A percentile compares a stretch with the other conserved stretches of the same genome.
Conservation (phyloP, 2,113 vertebrate species). For the Spilogale gracilis region DNA sequence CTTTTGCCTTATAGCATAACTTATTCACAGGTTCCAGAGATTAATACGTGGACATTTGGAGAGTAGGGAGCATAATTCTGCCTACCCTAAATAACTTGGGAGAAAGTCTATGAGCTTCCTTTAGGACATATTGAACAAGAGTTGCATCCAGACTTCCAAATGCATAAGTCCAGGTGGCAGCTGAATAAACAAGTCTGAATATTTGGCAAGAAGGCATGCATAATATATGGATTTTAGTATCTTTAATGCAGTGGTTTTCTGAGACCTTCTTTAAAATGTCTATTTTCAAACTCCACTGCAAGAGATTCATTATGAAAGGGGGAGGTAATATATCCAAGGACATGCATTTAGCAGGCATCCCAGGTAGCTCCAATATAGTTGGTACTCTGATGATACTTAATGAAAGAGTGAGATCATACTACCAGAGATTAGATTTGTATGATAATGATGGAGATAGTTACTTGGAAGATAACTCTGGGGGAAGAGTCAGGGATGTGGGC, state of each 20-base stretch:
- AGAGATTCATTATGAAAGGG: not conserved
- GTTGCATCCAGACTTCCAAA: conserved; percentile 25
- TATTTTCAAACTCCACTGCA: not conserved
- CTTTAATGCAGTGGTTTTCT: not conserved
- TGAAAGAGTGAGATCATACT: not conserved
- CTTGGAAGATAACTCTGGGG: not conserved
- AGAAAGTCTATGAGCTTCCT: not conserved
- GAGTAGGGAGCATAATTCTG: not conserved
- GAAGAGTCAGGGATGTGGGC: not conserved
- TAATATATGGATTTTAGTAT: not conserved
- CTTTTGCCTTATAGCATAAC: not conserved
- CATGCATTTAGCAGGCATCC: not conserved
- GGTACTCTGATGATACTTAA: not conserved
- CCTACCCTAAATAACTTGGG: not conserved
- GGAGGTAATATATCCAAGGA: not conserved
- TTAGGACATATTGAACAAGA: conserved; percentile 31
- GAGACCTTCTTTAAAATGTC: conserved; percentile 1
- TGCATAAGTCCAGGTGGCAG: not conserved
- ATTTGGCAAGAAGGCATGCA: conserved; percentile 19
- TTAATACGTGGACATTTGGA: not conserved
- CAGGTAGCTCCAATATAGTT: not conserved
- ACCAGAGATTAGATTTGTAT: not conserved
- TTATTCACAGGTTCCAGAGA: not conserved
- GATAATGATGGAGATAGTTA: not conserved
- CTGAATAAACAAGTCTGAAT: conserved; percentile 43